Evolutionary conservation across 2,888 invertebrate genomes (phyloP).

Genomic region (Apomyelois bistriatella): DNA sequence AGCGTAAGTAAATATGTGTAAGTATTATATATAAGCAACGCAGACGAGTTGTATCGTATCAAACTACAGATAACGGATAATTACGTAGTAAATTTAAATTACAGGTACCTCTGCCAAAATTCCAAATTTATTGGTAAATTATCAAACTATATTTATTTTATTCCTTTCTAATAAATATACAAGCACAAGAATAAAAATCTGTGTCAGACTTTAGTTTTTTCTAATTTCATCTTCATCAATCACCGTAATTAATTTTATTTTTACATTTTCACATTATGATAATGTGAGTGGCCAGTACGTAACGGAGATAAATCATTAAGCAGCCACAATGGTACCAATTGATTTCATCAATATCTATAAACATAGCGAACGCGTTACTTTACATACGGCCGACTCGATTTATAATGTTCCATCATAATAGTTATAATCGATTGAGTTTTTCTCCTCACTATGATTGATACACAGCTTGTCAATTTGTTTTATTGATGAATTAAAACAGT

Average conservation of each 20-base stretch:
- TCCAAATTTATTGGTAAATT: no score
- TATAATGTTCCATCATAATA: conserved; percentile 10
- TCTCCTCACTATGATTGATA: conserved; percentile 9
- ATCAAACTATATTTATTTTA: no score
- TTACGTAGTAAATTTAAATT: no score
- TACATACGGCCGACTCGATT: conserved; percentile 6
- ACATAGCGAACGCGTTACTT: conserved; percentile 5
- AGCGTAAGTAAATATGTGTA: no score
- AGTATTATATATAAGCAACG: no score
- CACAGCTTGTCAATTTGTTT: conserved; percentile 5
- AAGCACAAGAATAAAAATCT: no score
- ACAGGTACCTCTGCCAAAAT: no score
- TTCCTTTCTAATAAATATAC: no score
- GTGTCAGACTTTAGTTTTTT: no score
- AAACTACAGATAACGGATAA: no score
- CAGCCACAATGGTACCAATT: not conserved
- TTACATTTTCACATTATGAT: not conserved
- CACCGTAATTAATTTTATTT: not conserved
- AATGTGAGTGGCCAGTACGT: not conserved
- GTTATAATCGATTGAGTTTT: conserved; percentile 13
- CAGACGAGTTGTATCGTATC: no score
- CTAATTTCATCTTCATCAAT: conserved; percentile 1
- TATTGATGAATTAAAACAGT: conserved; percentile 11
- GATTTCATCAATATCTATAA: conserved; percentile 9
- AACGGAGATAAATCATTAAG: not conserved